A percentile compares a stretch with the other conserved stretches of the same genome.
phyloP scores from a whole-genome alignment of 2,113 vertebrate genomes.

The Dissostichus mawsoni region DNA sequence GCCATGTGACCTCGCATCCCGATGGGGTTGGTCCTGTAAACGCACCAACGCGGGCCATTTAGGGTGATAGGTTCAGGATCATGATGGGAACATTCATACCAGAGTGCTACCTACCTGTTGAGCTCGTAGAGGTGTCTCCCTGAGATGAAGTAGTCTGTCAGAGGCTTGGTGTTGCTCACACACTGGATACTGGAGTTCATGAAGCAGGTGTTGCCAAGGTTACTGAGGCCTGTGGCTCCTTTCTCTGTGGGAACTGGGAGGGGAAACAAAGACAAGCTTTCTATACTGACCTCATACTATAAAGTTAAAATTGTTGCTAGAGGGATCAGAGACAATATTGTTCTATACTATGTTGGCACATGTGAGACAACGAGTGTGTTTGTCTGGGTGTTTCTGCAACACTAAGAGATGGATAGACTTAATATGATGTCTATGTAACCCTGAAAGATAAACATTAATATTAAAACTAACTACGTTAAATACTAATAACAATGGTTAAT shows the following conservation, averaged over 20 bases:
- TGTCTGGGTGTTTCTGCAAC: too few species aligned
- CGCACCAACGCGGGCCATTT: background rate
- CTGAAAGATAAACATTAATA: too few species aligned
- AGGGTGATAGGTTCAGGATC: fast-evolving
- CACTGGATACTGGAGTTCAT: constrained; percentile 99
- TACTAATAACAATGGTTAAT: too few species aligned
- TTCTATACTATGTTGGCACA: background rate
- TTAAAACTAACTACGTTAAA: too few species aligned
- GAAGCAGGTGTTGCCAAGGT: constrained; percentile 98
- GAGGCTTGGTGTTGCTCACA: constrained; percentile 97
- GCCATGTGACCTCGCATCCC: constrained; percentile 99
- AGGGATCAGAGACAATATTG: background rate
- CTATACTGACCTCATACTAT: background rate
- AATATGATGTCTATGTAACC: too few species aligned
- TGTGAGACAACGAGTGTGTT: too few species aligned
- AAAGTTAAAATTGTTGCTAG: too few species aligned
- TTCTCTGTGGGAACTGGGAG: constrained; percentile 95
- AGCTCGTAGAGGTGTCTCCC: constrained; percentile 98
- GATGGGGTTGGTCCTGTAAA: constrained; percentile 94
- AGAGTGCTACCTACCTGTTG: constrained; percentile 87
- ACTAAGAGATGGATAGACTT: too few species aligned
- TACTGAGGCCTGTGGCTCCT: constrained; percentile 97
- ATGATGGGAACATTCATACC: background rate
- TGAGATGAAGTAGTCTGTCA: constrained; percentile 97
- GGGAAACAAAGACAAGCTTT: background rate